A percentile compares a stretch with the other conserved stretches of the same genome.
These are phyloP conservation scores for Epinephelus awoara DNA, from an alignment of 2,797 vertebrate genomes.

Conservation along the genomic window DNA sequence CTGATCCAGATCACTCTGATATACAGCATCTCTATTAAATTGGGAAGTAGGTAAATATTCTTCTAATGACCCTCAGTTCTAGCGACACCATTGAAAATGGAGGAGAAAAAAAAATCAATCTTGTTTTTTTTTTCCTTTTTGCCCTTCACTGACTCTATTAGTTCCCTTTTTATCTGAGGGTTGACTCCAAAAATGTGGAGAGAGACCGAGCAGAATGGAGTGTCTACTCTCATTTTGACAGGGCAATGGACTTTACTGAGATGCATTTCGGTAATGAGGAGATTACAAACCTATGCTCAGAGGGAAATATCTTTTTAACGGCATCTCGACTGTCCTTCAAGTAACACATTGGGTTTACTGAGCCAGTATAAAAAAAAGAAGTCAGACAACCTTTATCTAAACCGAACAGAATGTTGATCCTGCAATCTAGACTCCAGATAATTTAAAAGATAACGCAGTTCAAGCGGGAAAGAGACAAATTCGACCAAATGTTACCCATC, in stretches of 20 bases:
- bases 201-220: slow-evolving; percentile 47
- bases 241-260: slow-evolving; percentile 45
- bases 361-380: slow-evolving; percentile 46
- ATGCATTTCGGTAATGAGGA: slow-evolving; percentile 60
- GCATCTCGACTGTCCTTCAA: slow-evolving; percentile 69
- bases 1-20: slow-evolving; percentile 86
- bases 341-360: slow-evolving; percentile 50
- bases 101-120: slow-evolving; percentile 77
- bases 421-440: slow-evolving; percentile 67
- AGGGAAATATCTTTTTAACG: slow-evolving; percentile 60
- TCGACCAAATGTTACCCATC: slow-evolving; percentile 37
- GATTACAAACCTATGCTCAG: slow-evolving; percentile 55
- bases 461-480: slow-evolving; percentile 51
- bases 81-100: slow-evolving; percentile 77
- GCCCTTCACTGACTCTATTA: slow-evolving; percentile 81
- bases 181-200: slow-evolving; percentile 69
- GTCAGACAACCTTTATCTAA: slow-evolving; percentile 68
- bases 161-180: slow-evolving; percentile 79
- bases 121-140: slow-evolving; percentile 71
- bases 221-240: slow-evolving; percentile 49
- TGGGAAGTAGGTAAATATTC: slow-evolving; percentile 89
- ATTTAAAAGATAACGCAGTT: slow-evolving; percentile 67
- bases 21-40: slow-evolving; percentile 88
- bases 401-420: slow-evolving; percentile 67
- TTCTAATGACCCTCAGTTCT: slow-evolving; percentile 85